Evolutionary conservation across 1,140 invertebrate species (phyloP).

Genomic region (Cepaea nemoralis): DNA sequence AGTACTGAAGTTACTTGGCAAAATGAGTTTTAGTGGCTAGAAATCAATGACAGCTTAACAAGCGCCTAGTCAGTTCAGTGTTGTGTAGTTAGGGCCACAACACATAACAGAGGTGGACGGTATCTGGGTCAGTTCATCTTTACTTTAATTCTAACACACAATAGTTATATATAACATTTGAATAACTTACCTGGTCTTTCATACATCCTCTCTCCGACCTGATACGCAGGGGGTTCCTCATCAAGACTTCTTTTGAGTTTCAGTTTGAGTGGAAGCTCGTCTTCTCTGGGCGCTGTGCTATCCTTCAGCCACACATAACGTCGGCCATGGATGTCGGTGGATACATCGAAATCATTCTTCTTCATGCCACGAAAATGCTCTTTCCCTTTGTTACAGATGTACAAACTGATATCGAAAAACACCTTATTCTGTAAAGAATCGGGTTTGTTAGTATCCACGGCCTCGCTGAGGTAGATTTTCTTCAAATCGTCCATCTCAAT

Average conservation of each 20-base stretch:
- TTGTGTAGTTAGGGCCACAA: too few relatives aligned
- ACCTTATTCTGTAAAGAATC: slow-evolving; percentile 65
- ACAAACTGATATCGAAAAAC: slow-evolving; percentile 65
- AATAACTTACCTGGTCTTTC: slow-evolving; percentile 61
- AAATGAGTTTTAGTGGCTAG: too few relatives aligned
- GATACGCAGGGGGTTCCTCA: slow-evolving; percentile 51
- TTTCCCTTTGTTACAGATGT: slow-evolving; percentile 65
- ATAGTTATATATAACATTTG: neutral
- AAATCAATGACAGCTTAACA: too few relatives aligned
- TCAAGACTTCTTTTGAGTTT: slow-evolving; percentile 60
- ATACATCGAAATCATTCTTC: slow-evolving; percentile 64
- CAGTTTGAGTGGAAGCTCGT: slow-evolving; percentile 40
- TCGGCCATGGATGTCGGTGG: slow-evolving; percentile 56
- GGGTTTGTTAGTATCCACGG: slow-evolving; percentile 60
- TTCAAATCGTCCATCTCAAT: slow-evolving; percentile 64
- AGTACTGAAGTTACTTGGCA: too few relatives aligned
- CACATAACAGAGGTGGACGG: too few relatives aligned
- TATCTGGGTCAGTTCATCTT: too few relatives aligned
- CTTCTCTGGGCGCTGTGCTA: slow-evolving; percentile 15
- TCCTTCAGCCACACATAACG: slow-evolving; percentile 64
- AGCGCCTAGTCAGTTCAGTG: too few relatives aligned
- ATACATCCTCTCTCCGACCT: slow-evolving; percentile 64
- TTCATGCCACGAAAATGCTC: slow-evolving; percentile 62
- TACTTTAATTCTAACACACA: too few relatives aligned
- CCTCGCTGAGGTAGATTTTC: slow-evolving; percentile 61